A percentile compares a stretch with the other conserved stretches of the same genome.
Evolutionary conservation across 2,113 vertebrate species (phyloP).

Genomic region (Phaetusa simplex): DNA sequence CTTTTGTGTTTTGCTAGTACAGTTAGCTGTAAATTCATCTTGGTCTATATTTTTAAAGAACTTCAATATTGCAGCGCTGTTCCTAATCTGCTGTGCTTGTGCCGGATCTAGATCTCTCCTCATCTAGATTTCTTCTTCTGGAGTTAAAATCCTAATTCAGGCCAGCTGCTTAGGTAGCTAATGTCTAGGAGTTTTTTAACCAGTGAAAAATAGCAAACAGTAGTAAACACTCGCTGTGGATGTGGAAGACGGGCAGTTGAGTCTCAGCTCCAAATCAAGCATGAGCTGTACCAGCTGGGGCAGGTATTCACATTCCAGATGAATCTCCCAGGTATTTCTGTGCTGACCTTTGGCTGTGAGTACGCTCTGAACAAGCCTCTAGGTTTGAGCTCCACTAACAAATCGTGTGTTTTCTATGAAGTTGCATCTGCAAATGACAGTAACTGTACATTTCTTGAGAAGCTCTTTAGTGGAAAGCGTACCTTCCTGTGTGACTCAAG

Average conservation of each 20-base stretch:
- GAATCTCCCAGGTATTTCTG: slow-evolving; percentile 14
- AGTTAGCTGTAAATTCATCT: neutral
- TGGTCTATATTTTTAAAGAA: neutral
- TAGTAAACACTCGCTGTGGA: neutral
- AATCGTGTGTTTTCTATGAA: slow-evolving; percentile 17
- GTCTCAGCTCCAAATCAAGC: neutral
- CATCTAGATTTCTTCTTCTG: neutral
- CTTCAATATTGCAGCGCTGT: neutral
- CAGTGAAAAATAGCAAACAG: neutral
- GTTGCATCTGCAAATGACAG: slow-evolving; percentile 4
- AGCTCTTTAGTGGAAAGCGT: neutral
- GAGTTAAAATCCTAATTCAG: slow-evolving; percentile 1
- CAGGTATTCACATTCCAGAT: neutral
- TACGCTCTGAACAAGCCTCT: neutral
- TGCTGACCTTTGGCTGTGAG: slow-evolving; percentile 13
- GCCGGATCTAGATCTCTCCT: neutral
- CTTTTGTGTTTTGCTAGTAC: neutral
- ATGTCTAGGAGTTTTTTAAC: neutral
- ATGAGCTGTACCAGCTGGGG: slow-evolving; percentile 37
- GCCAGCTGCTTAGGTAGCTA: slow-evolving; percentile 20
- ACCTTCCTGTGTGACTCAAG: neutral
- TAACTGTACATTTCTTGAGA: neutral
- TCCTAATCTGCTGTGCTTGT: neutral
- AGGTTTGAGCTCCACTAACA: neutral
- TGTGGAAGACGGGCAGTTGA: neutral